phyloP scores from a whole-genome alignment of 2,888 invertebrate genomes.

The Pegoplata infirma region DNA sequence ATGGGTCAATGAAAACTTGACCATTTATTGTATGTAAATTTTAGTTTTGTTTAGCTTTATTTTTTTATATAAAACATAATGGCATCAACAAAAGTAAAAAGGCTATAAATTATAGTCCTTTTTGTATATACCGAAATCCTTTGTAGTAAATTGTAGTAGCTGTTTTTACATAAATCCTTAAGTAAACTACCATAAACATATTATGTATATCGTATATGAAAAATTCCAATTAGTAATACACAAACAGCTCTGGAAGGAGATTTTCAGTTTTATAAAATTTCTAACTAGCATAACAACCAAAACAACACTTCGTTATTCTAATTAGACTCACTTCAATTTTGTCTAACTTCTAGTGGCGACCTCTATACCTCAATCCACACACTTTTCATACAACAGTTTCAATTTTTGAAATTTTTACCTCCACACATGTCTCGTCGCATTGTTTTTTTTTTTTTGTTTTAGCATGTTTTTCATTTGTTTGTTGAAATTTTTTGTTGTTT shows the following conservation, averaged over 20 bases:
- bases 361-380: constrained; percentile 30
- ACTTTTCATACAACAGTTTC: background rate
- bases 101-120: constrained; percentile 45
- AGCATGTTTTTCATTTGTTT: constrained; percentile 22
- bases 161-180: constrained; percentile 76
- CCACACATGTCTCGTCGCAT: background rate
- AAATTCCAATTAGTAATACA: constrained; percentile 13
- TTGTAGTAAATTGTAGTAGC: background rate
- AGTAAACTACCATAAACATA: constrained; percentile 71
- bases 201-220: background rate
- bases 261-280: background rate
- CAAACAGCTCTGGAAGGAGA: background rate
- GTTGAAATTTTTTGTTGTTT: constrained; percentile 9
- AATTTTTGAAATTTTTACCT: background rate
- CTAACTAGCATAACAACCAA: constrained; percentile 18
- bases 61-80: constrained; percentile 38
- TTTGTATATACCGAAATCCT: constrained; percentile 9
- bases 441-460: background rate
- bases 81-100: constrained; percentile 21
- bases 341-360: background rate
- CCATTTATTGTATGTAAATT: constrained; percentile 38
- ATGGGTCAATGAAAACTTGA: constrained; percentile 19
- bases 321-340: constrained; percentile 59
- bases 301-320: constrained; percentile 68
- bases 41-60: constrained; percentile 1